A percentile compares a stretch with the other conserved stretches of the same genome.
Evolutionary conservation across 2,888 invertebrate genomes (phyloP).

Genomic region (Diaprepes abbreviatus): DNA sequence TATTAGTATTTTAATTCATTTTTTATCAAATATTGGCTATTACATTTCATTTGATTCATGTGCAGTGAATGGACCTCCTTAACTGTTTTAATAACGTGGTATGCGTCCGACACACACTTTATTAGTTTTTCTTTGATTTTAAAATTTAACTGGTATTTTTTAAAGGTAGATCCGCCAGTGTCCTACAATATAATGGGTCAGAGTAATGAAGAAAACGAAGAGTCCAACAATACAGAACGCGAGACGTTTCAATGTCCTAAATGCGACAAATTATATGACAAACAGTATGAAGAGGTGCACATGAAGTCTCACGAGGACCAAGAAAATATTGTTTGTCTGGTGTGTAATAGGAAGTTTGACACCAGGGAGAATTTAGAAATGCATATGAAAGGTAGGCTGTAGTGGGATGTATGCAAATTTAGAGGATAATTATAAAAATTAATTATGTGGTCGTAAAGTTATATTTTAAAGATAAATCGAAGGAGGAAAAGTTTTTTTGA

Average conservation of each 20-base stretch:
- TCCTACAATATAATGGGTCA: constrained; percentile 62
- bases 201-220: constrained; percentile 57
- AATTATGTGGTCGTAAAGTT: no score
- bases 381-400: constrained; percentile 73
- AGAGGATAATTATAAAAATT: no score
- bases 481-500: no score
- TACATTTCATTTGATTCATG: no score
- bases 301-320: constrained; percentile 76
- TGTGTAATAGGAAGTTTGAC: constrained; percentile 81
- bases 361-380: constrained; percentile 76
- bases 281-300: constrained; percentile 73
- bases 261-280: constrained; percentile 70
- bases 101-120: no score
- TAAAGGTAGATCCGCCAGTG: constrained; percentile 70
- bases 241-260: constrained; percentile 64
- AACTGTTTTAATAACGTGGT: no score
- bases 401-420: not conserved
- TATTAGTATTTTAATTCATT: no score
- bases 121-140: no score
- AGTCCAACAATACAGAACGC: constrained; percentile 50
- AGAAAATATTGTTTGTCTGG: constrained; percentile 73
- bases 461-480: no score
- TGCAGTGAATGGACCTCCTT: no score
- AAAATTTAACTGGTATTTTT: no score
- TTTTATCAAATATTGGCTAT: no score